Evolutionary conservation across 2,113 vertebrate genomes (phyloP).

Genomic region (Furnarius figulus): DNA sequence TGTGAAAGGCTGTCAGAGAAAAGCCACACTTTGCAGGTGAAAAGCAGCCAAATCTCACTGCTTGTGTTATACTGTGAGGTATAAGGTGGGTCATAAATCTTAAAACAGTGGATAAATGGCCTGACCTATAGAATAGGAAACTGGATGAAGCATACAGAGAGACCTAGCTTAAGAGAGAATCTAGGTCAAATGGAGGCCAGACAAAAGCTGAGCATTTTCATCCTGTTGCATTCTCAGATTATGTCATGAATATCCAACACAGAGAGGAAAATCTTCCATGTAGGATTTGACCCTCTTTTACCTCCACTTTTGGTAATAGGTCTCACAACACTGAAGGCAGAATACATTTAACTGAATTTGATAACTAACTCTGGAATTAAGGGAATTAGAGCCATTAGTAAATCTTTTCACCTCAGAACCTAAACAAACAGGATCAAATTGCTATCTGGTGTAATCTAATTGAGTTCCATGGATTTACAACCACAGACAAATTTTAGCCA

Average conservation of each 20-base stretch:
- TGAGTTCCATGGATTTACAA: conserved; percentile 46
- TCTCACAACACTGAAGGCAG: not conserved
- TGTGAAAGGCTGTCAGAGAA: not conserved
- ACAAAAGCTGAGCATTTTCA: not conserved
- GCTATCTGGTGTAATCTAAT: conserved; percentile 34
- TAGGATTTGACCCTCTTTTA: not conserved
- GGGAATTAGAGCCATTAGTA: conserved; percentile 21
- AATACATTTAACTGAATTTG: not conserved
- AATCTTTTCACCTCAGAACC: conserved; percentile 25
- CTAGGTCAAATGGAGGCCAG: not conserved
- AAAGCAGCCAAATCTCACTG: not conserved
- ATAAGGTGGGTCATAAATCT: not conserved
- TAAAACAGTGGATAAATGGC: not conserved
- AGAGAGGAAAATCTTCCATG: not conserved
- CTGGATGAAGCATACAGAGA: not conserved
- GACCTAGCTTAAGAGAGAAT: not conserved
- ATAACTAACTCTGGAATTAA: conserved; percentile 6
- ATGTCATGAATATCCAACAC: not conserved
- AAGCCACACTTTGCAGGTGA: not conserved
- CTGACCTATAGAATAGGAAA: not conserved
- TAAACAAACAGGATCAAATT: conserved; percentile 34
- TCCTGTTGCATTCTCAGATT: not conserved
- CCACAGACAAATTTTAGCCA: conserved; percentile 3
- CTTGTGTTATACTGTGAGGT: not conserved
- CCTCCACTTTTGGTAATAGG: not conserved